Evolutionary conservation across 1,140 invertebrate genomes (phyloP).

Genomic region (Lanistes nyassanus): DNA sequence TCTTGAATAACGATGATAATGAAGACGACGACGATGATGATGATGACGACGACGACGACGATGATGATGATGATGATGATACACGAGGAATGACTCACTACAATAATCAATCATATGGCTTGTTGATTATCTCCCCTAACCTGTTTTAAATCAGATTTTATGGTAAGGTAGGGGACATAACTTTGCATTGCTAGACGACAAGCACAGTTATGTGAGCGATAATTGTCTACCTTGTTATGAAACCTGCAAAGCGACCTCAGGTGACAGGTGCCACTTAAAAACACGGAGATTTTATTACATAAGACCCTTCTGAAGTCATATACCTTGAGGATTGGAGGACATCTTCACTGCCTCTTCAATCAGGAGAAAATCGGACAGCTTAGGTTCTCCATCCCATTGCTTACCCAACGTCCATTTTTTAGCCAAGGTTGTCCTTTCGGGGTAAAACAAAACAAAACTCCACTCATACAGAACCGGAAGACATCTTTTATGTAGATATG

Average conservation of each 20-base stretch:
- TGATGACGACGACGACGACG: too few species aligned
- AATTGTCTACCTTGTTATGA: too few species aligned
- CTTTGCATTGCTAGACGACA: not conserved
- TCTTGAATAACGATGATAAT: not conserved
- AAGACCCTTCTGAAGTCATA: not conserved
- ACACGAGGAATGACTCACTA: not conserved
- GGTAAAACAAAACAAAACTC: too few species aligned
- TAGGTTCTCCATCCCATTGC: slow-evolving; percentile 34
- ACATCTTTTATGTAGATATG: too few species aligned
- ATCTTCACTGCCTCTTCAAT: slow-evolving; percentile 34
- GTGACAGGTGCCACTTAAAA: not conserved
- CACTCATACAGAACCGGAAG: too few species aligned
- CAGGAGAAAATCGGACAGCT: slow-evolving; percentile 30
- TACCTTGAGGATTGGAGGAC: slow-evolving; percentile 38
- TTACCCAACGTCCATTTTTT: slow-evolving; percentile 36
- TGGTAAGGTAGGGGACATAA: not conserved
- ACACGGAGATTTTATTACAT: not conserved
- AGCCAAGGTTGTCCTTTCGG: not conserved
- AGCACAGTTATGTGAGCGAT: too few species aligned
- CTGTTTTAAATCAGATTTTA: not conserved
- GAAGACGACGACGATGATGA: too few species aligned
- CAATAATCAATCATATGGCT: too few species aligned
- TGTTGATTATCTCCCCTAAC: too few species aligned
- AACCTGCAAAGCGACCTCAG: too few species aligned
- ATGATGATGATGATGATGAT: not conserved